Evolutionary conservation across 2,797 vertebrate species (phyloP), one percentile per base, ranked within the genome.

Genomic region (Alosa sapidissima): DNA sequence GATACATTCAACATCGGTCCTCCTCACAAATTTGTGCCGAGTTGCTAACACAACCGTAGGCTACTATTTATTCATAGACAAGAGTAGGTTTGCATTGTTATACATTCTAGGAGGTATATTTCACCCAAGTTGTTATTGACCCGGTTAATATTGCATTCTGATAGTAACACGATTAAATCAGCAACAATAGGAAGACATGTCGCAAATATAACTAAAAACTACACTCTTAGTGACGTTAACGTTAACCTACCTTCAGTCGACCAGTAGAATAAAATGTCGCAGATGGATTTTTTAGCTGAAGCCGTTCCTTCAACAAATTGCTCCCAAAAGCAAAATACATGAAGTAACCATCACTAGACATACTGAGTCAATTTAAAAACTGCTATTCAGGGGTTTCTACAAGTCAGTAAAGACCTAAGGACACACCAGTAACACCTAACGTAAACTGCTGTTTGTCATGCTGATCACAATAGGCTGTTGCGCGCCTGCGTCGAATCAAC

Each of bases 271-370:
- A 55, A 84, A 95, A 95, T 0, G 5, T 47, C 0, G 95, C 95
- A 0, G 95, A 94, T 0, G 94, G 94, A 54, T 96, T 96, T 0
- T 87, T 81, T 1, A 95, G 81, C 0, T 91, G 91, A 0, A 96
- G 87, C 72, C 95, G 92, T 48, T 95, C 93, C 88, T 90, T 95
- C 49, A 96, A 65, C 85, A 96, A 87, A 86, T 96, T 96, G 87
- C 95, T 96, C 0, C 96, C 96, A 55, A 92, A 96, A 0, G 94
- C 94, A 62, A 96, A 96, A 87, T 96, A 96, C 87, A 89, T 84
- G 13, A 96, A 96, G 11, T n/a, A 49, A 0, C 41, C 51, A 0
- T 11, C 10, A 19, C 41, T 49, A 21, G 88, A 85, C 90, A 91
- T 91, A 0, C 78, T 85, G 14, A 33, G 13, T 47, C 33, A 81